Conservation (phyloP, 2,797 vertebrate genomes). For the Martes flavigula region DNA sequence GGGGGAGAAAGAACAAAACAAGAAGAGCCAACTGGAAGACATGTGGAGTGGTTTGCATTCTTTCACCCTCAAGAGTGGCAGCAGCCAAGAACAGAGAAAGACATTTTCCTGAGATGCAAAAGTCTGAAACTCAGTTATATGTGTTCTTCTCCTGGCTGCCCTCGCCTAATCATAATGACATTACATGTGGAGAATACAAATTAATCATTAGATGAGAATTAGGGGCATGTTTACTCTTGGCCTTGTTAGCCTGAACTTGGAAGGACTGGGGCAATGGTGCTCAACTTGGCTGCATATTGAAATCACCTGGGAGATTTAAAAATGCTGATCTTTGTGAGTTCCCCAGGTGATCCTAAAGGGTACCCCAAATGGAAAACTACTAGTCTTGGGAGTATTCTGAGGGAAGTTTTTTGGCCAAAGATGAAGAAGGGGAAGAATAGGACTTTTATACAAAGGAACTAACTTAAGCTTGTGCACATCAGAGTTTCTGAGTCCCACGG, state of each 20-base stretch:
- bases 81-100: neutral
- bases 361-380: neutral
- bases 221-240: neutral
- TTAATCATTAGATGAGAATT: neutral
- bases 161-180: neutral
- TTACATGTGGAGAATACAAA: neutral
- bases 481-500: neutral
- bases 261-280: too few species aligned
- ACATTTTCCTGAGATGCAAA: neutral
- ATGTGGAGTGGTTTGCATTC: neutral
- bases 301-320: neutral
- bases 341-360: neutral
- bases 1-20: neutral
- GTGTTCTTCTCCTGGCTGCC: neutral
- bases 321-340: neutral
- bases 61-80: slow-evolving; percentile 5
- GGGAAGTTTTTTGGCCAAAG: neutral
- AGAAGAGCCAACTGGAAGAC: neutral
- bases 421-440: neutral
- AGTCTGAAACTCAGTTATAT: neutral
- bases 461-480: neutral
- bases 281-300: neutral
- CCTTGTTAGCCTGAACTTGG: neutral
- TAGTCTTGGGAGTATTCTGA: neutral
- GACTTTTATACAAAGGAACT: neutral